Evolutionary conservation across 92 coral and sea anemone species (phyloP), one percentile per base, ranked within the genome.

Genomic region (Paramuricea clavata): DNA sequence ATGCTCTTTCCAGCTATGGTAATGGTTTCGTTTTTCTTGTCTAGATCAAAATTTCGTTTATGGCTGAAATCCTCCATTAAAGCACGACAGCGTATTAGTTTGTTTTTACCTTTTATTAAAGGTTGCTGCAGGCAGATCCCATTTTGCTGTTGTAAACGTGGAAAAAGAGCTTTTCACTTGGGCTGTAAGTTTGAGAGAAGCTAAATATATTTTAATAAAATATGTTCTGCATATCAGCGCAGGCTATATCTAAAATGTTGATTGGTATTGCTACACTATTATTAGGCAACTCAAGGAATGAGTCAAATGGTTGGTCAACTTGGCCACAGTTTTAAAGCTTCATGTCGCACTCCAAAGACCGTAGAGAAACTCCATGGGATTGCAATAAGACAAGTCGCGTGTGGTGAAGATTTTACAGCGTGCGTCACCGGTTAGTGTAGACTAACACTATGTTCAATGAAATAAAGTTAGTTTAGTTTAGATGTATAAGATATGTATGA

Each of bases 331-430:
- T 94, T 91, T 44, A 89, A 80, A 26, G 99, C 97, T 4, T 87
- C 95, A 30, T 93, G 95, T 79, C 94, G 99, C 62, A 91, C 89
- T 50, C 99, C 99, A 12, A 96, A 85, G 78, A 83, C 91, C 60
- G 95, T 96, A 60, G 93, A 93, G 31, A 87, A 82, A 4, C 79
- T 96, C 35, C 91, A 90, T 74, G 98, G 97, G 43, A 91, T 94
- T 16, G 92, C 95, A 33, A 74, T 96, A 13, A 96, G 88, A 86
- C 95, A 94, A 87, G 99, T 94, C 76, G 89, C 97, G 4, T 96
- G 99, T 74, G 99, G 99, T 5, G 99, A 96, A 87, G 99, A 96
- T 8, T 94, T 96, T 59, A 96, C 99, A 19, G 99, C 97, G 0
- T 96, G 99, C 67, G 76, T 96, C 6, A 93, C 98, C 59, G 99